Evolutionary conservation across 2,888 invertebrate species (phyloP).

Genomic region (Uloborus plumipes): DNA sequence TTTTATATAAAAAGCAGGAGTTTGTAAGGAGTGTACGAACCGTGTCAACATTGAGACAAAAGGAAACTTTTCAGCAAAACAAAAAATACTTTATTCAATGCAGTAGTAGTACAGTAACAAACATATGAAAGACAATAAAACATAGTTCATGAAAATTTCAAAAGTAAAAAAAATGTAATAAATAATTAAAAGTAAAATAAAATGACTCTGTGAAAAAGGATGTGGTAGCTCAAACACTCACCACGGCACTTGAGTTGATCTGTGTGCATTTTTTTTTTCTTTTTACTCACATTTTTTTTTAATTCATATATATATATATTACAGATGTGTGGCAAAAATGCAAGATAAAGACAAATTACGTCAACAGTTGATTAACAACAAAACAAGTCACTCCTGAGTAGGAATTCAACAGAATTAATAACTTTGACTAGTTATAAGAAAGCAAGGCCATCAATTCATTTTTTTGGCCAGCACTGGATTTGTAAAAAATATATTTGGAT

Average conservation of each 20-base stretch:
- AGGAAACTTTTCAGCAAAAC: slow-evolving; percentile 55
- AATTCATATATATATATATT: not conserved
- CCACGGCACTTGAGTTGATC: slow-evolving; percentile 55
- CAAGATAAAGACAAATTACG: slow-evolving; percentile 49
- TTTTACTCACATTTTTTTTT: slow-evolving; percentile 14
- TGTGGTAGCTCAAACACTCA: slow-evolving; percentile 41
- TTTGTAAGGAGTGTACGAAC: too few relatives aligned
- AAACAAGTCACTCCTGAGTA: slow-evolving; percentile 56
- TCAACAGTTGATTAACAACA: slow-evolving; percentile 63
- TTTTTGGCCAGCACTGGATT: slow-evolving; percentile 31
- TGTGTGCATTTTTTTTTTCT: slow-evolving; percentile 42
- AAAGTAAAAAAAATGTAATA: slow-evolving; percentile 46
- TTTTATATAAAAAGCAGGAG: too few relatives aligned
- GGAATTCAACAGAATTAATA: slow-evolving; percentile 63
- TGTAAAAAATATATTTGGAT: slow-evolving; percentile 38
- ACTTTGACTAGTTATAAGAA: slow-evolving; percentile 61
- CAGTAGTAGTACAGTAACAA: slow-evolving; percentile 65
- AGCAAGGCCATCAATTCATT: slow-evolving; percentile 36
- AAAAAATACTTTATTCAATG: slow-evolving; percentile 66
- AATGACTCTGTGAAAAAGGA: slow-evolving; percentile 57
- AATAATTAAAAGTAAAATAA: slow-evolving; percentile 60
- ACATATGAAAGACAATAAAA: slow-evolving; percentile 66
- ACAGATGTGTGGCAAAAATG: slow-evolving; percentile 41
- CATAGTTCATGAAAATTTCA: slow-evolving; percentile 58
- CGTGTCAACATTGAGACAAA: not conserved